These are phyloP conservation scores for Mobula hypostoma DNA, from an alignment of 2,113 vertebrate genomes.

Conservation along the genomic window DNA sequence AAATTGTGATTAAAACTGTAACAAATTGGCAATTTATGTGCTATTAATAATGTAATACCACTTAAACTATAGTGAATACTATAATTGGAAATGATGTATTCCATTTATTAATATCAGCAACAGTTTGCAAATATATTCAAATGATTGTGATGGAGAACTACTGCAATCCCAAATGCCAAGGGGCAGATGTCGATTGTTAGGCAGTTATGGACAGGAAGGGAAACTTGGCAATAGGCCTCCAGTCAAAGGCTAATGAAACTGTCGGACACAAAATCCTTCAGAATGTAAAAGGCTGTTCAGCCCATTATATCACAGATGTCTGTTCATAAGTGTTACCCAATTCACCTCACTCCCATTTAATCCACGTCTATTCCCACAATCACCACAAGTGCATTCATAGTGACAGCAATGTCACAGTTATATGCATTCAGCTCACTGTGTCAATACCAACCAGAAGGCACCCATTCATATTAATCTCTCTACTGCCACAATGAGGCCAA, in stretches of 20 bases:
- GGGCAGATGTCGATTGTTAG: not conserved
- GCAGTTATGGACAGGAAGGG: not conserved
- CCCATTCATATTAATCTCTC: too few species aligned
- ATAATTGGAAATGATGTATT: conserved; percentile 24
- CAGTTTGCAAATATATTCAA: conserved; percentile 6
- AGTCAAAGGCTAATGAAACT: not conserved
- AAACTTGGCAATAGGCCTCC: not conserved
- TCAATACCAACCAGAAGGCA: too few species aligned
- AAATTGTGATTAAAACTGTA: conserved; percentile 20
- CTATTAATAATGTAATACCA: conserved; percentile 23
- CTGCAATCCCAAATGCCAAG: not conserved
- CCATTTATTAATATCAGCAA: conserved; percentile 23
- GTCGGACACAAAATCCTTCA: not conserved
- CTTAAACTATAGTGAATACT: conserved; percentile 17
- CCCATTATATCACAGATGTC: not conserved
- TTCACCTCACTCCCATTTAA: not conserved
- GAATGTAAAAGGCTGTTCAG: not conserved
- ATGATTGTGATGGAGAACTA: not conserved
- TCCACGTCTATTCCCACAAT: too few species aligned
- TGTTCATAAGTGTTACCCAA: not conserved
- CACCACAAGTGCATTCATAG: too few species aligned
- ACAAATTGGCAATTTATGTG: conserved; percentile 30
- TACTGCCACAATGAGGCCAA: too few species aligned
- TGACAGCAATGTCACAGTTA: too few species aligned
- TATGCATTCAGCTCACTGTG: too few species aligned